These are phyloP conservation scores for Syngnathus rostellatus DNA, from an alignment of 2,797 vertebrate species.

Conservation along the genomic window DNA sequence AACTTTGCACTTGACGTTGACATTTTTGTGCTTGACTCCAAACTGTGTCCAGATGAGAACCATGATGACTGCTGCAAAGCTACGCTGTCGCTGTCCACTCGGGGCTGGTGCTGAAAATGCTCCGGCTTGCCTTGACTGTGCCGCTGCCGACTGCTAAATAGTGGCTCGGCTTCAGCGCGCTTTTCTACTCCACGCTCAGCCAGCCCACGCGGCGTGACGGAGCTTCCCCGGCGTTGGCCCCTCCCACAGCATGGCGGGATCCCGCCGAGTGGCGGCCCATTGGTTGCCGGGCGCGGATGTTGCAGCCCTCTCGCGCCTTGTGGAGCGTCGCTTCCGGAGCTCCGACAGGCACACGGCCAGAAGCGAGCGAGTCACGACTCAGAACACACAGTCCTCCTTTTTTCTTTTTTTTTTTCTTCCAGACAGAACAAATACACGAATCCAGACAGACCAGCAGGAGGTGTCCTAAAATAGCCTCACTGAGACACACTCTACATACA, in stretches of 20 bases:
- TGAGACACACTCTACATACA: background rate
- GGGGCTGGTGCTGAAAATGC: slow-evolving; percentile 54
- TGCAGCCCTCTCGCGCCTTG: slow-evolving; percentile 63
- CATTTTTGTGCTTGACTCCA: slow-evolving; percentile 73
- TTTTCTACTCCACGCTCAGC: slow-evolving; percentile 35
- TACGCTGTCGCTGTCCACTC: slow-evolving; percentile 50
- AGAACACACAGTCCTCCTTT: slow-evolving; percentile 1
- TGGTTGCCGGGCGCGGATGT: slow-evolving; percentile 63
- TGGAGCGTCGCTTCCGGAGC: slow-evolving; percentile 71
- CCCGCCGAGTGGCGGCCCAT: slow-evolving; percentile 49
- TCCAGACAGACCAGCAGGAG: slow-evolving; percentile 1
- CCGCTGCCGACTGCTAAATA: slow-evolving; percentile 47
- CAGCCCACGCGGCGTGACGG: slow-evolving; percentile 64
- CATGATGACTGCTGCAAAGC: slow-evolving; percentile 45
- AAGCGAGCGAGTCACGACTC: slow-evolving; percentile 8
- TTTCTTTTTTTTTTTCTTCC: background rate
- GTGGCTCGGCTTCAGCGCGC: slow-evolving; percentile 41
- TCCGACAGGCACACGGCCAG: slow-evolving; percentile 52
- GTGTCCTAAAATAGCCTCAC: background rate
- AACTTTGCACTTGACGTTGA: slow-evolving; percentile 74
- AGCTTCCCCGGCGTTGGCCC: slow-evolving; percentile 67
- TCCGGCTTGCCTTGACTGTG: slow-evolving; percentile 7
- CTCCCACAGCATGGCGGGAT: slow-evolving; percentile 56
- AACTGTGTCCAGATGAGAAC: slow-evolving; percentile 79
- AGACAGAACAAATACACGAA: slow-evolving; percentile 4